Evolutionary conservation across 2,888 invertebrate genomes (phyloP).

Genomic region (Drepanosiphum platanoidis): DNA sequence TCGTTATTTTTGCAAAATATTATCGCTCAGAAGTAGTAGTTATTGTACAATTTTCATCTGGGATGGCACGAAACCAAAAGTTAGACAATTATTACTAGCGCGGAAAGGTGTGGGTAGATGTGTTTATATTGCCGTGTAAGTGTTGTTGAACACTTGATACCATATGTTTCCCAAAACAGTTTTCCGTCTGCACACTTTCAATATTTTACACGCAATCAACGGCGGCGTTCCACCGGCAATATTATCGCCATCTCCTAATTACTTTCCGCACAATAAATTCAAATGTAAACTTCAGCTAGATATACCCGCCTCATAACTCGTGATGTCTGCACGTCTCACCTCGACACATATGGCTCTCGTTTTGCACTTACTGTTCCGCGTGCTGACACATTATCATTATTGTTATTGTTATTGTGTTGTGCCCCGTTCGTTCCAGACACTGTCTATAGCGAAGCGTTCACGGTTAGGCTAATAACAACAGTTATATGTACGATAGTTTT

Average conservation of each 20-base stretch:
- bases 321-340: background rate
- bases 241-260: constrained; percentile 40
- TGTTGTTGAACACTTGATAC: background rate
- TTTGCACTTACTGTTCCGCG: background rate
- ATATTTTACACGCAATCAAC: background rate
- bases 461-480: background rate
- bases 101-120: background rate
- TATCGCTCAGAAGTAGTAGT: background rate
- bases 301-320: background rate
- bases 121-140: background rate
- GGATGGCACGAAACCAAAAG: background rate
- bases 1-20: background rate
- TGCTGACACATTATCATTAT: background rate
- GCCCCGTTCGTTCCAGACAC: background rate
- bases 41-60: background rate
- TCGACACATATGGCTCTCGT: background rate
- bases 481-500: background rate
- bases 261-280: constrained; percentile 39
- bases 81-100: background rate
- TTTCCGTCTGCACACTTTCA: background rate
- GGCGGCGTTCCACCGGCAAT: background rate
- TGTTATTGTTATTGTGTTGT: background rate
- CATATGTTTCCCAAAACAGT: background rate
- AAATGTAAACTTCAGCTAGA: constrained; percentile 26
- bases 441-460: background rate